These are phyloP conservation scores for Anarsia innoxiella DNA, from an alignment of 2,888 invertebrate species.

Conservation along the genomic window DNA sequence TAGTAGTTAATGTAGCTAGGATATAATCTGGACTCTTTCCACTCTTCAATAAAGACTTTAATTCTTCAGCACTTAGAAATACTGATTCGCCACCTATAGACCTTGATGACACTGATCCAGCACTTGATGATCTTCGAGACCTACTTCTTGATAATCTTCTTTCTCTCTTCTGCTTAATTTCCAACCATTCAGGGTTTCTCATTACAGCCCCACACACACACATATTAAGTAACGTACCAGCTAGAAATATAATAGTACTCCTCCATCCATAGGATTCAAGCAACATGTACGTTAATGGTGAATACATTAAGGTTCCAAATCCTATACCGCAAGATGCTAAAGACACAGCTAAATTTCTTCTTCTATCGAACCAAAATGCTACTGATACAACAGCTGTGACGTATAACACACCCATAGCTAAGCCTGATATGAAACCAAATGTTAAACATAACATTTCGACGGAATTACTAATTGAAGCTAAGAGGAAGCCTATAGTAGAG, in stretches of 20 bases:
- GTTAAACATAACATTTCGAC: conserved; percentile 86
- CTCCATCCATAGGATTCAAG: conserved; percentile 86
- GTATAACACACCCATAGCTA: conserved; percentile 88
- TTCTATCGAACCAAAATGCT: conserved; percentile 94
- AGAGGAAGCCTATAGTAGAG: conserved; percentile 82
- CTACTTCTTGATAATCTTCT: conserved; percentile 47
- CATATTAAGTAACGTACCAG: conserved; percentile 88
- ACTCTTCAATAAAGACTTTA: conserved; percentile 79
- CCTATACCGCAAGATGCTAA: conserved; percentile 92
- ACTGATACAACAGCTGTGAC: conserved; percentile 93
- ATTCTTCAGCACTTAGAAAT: conserved; percentile 77
- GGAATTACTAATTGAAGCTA: conserved; percentile 81
- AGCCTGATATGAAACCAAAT: conserved; percentile 87
- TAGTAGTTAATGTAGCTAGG: conserved; percentile 75
- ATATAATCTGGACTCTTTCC: conserved; percentile 80
- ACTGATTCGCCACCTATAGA: conserved; percentile 65
- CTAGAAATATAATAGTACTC: conserved; percentile 83
- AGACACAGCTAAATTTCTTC: conserved; percentile 88
- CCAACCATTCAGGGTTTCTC: conserved; percentile 90
- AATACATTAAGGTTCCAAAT: conserved; percentile 91
- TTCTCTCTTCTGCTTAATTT: conserved; percentile 76
- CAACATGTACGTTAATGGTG: conserved; percentile 85
- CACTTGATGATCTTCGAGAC: conserved; percentile 63
- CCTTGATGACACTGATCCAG: conserved; percentile 65
- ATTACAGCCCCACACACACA: conserved; percentile 90